Percentiles rank a stretch among this genome's conserved stretches.
These are phyloP conservation scores for Melinaea marsaeus DNA, from an alignment of 2,888 invertebrate genomes.

Conservation along the genomic window DNA sequence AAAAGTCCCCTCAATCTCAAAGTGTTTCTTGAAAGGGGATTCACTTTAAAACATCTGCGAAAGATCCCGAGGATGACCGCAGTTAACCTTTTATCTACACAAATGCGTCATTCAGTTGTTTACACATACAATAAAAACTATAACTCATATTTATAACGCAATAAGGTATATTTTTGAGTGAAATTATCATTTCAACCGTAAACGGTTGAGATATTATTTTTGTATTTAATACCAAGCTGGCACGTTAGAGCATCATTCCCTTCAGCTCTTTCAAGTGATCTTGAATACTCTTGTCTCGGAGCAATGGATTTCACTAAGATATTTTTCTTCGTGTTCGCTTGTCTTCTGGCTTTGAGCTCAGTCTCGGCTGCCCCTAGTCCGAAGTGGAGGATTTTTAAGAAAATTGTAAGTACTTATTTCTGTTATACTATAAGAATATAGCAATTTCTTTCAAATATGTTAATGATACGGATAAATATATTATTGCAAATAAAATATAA, in stretches of 20 bases:
- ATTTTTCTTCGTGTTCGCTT: slow-evolving; percentile 46
- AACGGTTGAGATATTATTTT: slow-evolving; percentile 10
- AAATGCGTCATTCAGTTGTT: background rate
- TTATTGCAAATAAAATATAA: background rate
- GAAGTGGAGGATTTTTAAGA: slow-evolving; percentile 50
- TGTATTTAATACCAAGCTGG: slow-evolving; percentile 20
- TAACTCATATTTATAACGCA: background rate
- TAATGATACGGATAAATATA: too few species aligned
- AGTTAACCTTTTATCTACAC: slow-evolving; percentile 7
- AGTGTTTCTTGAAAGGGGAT: background rate
- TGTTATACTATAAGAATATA: too few species aligned
- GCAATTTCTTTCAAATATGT: too few species aligned
- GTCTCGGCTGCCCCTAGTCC: slow-evolving; percentile 45
- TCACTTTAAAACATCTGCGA: slow-evolving; percentile 2
- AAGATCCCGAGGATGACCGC: slow-evolving; percentile 5
- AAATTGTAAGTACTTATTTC: slow-evolving; percentile 44
- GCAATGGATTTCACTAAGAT: slow-evolving; percentile 47
- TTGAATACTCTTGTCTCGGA: background rate
- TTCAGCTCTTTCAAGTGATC: slow-evolving; percentile 5
- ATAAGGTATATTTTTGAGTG: slow-evolving; percentile 9
- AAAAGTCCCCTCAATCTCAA: background rate
- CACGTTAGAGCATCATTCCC: slow-evolving; percentile 14
- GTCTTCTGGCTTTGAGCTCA: slow-evolving; percentile 39
- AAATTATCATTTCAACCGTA: background rate
- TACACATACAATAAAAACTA: background rate